Base-by-base conservation (phyloP, 2,888 invertebrate species). In the Hydrotaea cyrtoneurina region DNA sequence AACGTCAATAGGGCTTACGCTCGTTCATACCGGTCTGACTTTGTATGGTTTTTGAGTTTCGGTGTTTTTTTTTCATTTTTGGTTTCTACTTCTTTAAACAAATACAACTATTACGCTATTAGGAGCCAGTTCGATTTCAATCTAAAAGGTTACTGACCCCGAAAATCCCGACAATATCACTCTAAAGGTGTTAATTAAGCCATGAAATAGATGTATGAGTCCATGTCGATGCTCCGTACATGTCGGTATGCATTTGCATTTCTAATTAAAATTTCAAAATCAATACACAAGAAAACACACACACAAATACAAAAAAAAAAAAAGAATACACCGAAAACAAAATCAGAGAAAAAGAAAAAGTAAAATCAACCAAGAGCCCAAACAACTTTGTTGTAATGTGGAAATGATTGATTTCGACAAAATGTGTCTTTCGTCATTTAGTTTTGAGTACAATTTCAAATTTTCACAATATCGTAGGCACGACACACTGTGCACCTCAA, bases 211-310 rank as follows among this genome's bases (percentile, higher is more conserved):
- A 50, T 39, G 50, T 50, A 7, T n/a, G 50, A n/a, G 50, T 50
- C 2, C n/a, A 50, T 50, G 13, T n/a, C 10, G 3, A n/a, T 2
- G n/a, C 7, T 13, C 50, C n/a, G n/a, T n/a, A 50, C n/a, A 50
- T 50, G 15, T 50, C 2, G 13, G n/a, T n/a, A 50, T 55, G 5
- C 8, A 55, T 55, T 55, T 55, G 55, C 55, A 55, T 55, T 55
- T 55, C 55, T 55, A 55, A 55, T 55, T 55, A 55, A 55, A 55
- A 55, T 55, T 19, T 21, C 55, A 17, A 19, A 55, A 55, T 55
- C 55, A 55, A 55, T 55, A 55, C 21, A 19, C 19, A 15, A 5
- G 55, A 50, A 50, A 31, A 31, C 2, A 7, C 2, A 31, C 2
- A 31, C 31, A 31, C 31, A 31, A 31, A n/a, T n/a, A n/a, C n/a